A percentile compares a stretch with the other conserved stretches of the same genome.
Evolutionary conservation across 2,888 invertebrate species (phyloP).

Genomic region (Chrysopilus asiliformis): DNA sequence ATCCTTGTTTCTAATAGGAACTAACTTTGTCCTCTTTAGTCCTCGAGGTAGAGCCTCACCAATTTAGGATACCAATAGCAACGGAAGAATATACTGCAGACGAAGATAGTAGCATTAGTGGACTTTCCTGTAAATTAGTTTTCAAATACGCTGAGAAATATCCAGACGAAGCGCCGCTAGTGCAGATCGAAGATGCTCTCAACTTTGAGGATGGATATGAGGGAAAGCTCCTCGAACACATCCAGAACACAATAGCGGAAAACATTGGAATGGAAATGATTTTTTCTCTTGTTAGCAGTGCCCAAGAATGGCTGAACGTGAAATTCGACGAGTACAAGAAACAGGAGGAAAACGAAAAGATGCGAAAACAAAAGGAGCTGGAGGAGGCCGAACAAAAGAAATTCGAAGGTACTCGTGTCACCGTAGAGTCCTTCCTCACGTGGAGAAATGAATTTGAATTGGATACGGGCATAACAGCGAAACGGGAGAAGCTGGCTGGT

Average conservation of each 20-base stretch:
- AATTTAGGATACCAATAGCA: conserved; percentile 70
- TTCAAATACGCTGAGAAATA: conserved; percentile 79
- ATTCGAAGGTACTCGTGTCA: conserved; percentile 90
- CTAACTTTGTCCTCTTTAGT: conserved; percentile 39
- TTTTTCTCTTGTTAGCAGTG: conserved; percentile 84
- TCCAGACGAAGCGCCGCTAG: conserved; percentile 71
- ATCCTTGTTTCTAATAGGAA: neutral
- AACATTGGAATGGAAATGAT: conserved; percentile 97
- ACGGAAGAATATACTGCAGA: conserved; percentile 61
- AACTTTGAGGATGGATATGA: conserved; percentile 63
- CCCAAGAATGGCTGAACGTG: conserved; percentile 84
- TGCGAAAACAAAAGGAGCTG: conserved; percentile 52
- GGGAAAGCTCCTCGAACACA: conserved; percentile 48
- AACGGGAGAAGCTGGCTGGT: conserved; percentile 53
- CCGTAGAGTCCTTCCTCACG: conserved; percentile 85
- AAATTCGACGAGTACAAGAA: conserved; percentile 69
- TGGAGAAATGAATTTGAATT: conserved; percentile 92
- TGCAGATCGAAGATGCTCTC: conserved; percentile 63
- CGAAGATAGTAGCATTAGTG: conserved; percentile 39
- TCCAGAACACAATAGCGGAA: conserved; percentile 51
- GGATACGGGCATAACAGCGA: conserved; percentile 66
- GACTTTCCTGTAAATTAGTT: conserved; percentile 59
- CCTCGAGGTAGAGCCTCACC: conserved; percentile 56
- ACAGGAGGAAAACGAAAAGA: conserved; percentile 53
- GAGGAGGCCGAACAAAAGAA: conserved; percentile 89